phyloP scores from a whole-genome alignment of 1,140 invertebrate species.

The Drosophila nigrodunni region DNA sequence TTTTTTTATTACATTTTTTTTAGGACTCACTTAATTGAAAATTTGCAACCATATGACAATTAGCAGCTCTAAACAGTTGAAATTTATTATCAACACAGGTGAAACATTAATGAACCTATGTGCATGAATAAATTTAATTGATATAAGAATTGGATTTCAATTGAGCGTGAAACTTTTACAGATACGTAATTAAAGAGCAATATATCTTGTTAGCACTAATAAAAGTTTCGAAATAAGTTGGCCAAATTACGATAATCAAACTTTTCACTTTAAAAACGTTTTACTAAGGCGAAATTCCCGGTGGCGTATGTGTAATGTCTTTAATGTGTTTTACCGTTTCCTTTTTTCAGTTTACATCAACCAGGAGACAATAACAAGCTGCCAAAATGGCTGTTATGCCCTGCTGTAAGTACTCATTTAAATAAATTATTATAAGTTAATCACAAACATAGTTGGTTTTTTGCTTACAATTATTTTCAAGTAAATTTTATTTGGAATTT shows the following conservation, averaged over 20 bases:
- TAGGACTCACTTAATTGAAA: constrained; percentile 1
- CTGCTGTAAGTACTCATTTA: constrained; percentile 67
- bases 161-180: constrained; percentile 1
- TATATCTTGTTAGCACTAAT: background rate
- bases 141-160: background rate
- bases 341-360: constrained; percentile 64
- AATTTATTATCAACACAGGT: constrained; percentile 5
- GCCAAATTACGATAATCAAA: constrained; percentile 10
- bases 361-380: constrained; percentile 42
- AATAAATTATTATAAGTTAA: background rate
- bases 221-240: background rate
- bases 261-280: background rate
- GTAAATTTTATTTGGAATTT: background rate
- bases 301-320: constrained; percentile 10
- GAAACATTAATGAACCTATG: constrained; percentile 5
- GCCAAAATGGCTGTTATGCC: constrained; percentile 76
- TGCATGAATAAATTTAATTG: constrained; percentile 1
- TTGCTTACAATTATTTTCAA: background rate
- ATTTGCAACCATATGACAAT: constrained; percentile 9
- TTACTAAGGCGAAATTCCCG: constrained; percentile 5
- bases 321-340: constrained; percentile 47
- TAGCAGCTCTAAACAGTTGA: constrained; percentile 6
- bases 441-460: background rate
- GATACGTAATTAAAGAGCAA: background rate
- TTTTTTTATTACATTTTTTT: background rate